phyloP scores from a whole-genome alignment of 2,888 invertebrate genomes.

The Athalia rosae region DNA sequence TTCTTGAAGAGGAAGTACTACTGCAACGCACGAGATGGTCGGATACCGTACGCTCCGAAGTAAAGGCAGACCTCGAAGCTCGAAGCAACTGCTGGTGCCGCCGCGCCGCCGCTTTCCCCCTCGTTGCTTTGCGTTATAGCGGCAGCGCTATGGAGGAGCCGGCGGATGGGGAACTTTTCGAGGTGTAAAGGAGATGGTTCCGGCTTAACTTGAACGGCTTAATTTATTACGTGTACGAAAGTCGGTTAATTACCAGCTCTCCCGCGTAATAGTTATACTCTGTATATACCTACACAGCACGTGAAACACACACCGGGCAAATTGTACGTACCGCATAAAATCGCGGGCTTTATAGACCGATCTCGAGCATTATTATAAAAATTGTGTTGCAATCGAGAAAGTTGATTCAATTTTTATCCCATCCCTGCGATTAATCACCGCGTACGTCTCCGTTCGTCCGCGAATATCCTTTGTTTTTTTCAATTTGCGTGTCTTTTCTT shows the following conservation, averaged over 20 bases:
- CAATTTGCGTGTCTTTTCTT: not conserved
- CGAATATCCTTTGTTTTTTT: not conserved
- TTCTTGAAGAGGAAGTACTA: no score
- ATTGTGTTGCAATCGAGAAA: slow-evolving; percentile 33
- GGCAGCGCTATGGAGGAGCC: no score
- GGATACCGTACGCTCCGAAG: no score
- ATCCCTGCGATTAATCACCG: no score
- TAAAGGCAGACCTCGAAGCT: no score
- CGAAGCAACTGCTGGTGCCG: not conserved
- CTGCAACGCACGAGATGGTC: no score
- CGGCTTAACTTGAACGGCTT: slow-evolving; percentile 39
- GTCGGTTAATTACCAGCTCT: slow-evolving; percentile 40
- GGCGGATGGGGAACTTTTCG: slow-evolving; percentile 16
- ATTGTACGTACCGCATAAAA: no score
- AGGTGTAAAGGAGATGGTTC: slow-evolving; percentile 41
- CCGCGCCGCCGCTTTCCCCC: not conserved
- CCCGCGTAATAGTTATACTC: slow-evolving; percentile 31
- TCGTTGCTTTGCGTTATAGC: not conserved
- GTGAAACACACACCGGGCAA: no score
- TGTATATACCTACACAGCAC: no score
- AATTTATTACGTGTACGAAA: slow-evolving; percentile 42
- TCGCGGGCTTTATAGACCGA: not conserved
- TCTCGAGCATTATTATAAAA: not conserved
- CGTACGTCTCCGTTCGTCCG: not conserved
- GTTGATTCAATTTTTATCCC: not conserved